A percentile compares a stretch with the other conserved stretches of the same genome.
Evolutionary conservation across 2,888 invertebrate genomes (phyloP).

Genomic region (Idaea straminata): DNA sequence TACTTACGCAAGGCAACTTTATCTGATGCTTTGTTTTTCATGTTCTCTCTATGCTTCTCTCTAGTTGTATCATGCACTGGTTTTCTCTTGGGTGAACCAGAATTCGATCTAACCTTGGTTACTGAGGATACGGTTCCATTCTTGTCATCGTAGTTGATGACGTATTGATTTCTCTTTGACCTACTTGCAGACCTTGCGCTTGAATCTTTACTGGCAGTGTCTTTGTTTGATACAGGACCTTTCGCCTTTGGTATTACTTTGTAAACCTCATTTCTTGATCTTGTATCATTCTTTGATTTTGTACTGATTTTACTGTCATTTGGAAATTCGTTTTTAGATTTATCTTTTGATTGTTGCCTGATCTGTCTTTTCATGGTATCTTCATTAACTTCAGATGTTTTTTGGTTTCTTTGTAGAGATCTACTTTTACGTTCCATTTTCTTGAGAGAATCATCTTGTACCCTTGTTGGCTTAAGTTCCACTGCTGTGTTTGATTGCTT

Average conservation of each 20-base stretch:
- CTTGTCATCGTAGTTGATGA: constrained; percentile 74
- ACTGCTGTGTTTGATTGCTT: not conserved
- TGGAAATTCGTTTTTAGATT: not conserved
- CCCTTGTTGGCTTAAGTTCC: not conserved
- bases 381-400: not conserved
- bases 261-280: constrained; percentile 25
- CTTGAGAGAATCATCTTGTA: not conserved
- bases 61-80: constrained; percentile 44
- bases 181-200: constrained; percentile 34
- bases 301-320: constrained; percentile 25
- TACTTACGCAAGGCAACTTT: constrained; percentile 74
- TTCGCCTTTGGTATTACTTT: constrained; percentile 31
- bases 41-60: constrained; percentile 49
- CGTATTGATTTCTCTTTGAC: constrained; percentile 60
- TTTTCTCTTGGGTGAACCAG: constrained; percentile 50
- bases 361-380: not conserved
- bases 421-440: not conserved
- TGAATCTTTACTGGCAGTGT: constrained; percentile 30
- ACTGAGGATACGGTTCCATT: constrained; percentile 72
- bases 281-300: constrained; percentile 33
- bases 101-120: constrained; percentile 59
- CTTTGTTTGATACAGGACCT: constrained; percentile 31
- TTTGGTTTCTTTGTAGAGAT: not conserved
- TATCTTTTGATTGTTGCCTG: not conserved
- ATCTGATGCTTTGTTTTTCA: constrained; percentile 52